Base-by-base conservation (phyloP, 2,888 invertebrate genomes). In the Entomobrya multifasciata region DNA sequence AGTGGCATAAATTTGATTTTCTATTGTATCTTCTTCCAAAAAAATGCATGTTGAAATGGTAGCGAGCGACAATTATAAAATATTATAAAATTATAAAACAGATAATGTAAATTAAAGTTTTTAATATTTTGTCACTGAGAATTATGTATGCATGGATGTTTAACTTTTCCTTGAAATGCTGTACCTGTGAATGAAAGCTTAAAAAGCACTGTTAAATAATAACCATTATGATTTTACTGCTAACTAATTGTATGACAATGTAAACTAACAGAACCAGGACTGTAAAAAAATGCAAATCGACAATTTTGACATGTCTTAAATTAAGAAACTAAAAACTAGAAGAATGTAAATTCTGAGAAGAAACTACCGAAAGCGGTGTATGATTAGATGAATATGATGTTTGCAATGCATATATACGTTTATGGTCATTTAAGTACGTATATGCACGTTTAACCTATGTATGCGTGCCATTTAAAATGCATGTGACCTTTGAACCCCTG, bases 101-200 rank as follows among this genome's bases (percentile, higher is more conserved):
- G n/a, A n/a, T n/a, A n/a, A n/a, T n/a, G n/a, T n/a, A n/a, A n/a
- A n/a, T n/a, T n/a, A n/a, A n/a, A n/a, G n/a, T n/a, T n/a, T n/a
- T n/a, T n/a, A n/a, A n/a, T n/a, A n/a, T n/a, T n/a, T n/a, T n/a
- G n/a, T n/a, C n/a, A n/a, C n/a, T n/a, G n/a, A n/a, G n/a, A n/a
- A n/a, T 30, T 13, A 20, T 22, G 67, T 13, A 44, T 44, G 22
- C 11, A 67, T 67, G 22, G 15, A 3, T 67, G 22, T 11, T 13
- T 30, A 36, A 62, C 17, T 47, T 30, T 44, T 67, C 65, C 84
- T 70, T 70, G 67, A 17, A 70, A 77, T 78, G 57, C 77, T 84
- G 84, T 84, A 78, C 84, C 84, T 84, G 84, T 67, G 60, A 57
- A 20, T 76, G 57, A 36, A 57, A 76, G 41, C 49, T 74, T 65